Evolutionary conservation across 2,888 invertebrate genomes (phyloP), one percentile per base, ranked within the genome.

Genomic region (Xylota sylvarum): DNA sequence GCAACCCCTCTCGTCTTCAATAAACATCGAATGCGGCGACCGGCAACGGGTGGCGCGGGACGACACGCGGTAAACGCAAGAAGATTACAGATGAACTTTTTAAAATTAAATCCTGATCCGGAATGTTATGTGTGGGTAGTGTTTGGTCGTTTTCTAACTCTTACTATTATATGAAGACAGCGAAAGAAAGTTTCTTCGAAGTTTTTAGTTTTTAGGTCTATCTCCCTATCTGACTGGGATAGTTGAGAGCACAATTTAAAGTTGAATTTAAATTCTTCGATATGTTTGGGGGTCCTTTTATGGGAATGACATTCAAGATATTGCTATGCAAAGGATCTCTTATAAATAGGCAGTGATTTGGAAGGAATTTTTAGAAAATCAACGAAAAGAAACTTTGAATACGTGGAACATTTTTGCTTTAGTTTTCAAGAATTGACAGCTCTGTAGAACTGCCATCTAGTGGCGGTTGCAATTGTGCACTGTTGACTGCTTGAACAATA

Each of bases 41-140:
- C 30, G 65, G 27, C 19, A 12, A 19, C 5, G 56, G 37, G 1
- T 10, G 40, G 43, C 23, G 3, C n/a, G n/a, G n/a, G n/a, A n/a
- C n/a, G n/a, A n/a, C n/a, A 23, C 23, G 23, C 4, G 30, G 30
- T 50, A 80, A 73, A 30, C 73, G 48, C 69, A 58, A 74, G 48
- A 60, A 80, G 85, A 80, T 85, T 85, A 80, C 80, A 85, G 70
- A 80, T 72, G 85, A 85, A 85, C 76, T 80, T 80, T 85, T 80
- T 85, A 60, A 76, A 85, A 85, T 80, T 77, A 80, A 85, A 85
- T 85, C 76, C 80, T 65, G 43, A 77, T 70, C 58, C 30, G 74
- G 84, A 85, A 85, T 79, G 64, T 81, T 73, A 55, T 78, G 69
- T 72, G 46, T 37, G 50, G 35, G 10, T 55, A 32, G 52, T 67